Percentiles rank a stretch among this genome's conserved stretches.
Conservation (phyloP, 2,888 invertebrate genomes). For the Cheilosia vulpina region DNA sequence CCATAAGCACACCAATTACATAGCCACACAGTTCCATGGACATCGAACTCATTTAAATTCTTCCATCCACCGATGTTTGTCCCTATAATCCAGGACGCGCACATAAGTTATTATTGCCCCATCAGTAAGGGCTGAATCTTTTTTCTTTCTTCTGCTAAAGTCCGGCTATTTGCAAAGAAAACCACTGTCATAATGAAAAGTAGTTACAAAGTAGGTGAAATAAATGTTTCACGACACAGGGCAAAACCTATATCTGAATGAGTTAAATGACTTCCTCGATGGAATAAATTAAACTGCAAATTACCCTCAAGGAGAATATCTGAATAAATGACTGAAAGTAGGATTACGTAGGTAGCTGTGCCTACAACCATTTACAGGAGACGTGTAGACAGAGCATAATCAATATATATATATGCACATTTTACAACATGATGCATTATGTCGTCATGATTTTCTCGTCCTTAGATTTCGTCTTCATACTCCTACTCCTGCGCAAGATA, state of each 20-base stretch:
- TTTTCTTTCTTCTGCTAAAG: neutral
- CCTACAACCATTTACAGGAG: neutral
- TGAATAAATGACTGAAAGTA: slow-evolving; percentile 12
- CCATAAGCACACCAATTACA: slow-evolving; percentile 2
- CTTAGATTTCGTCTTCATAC: neutral
- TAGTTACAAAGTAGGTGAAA: slow-evolving; percentile 43
- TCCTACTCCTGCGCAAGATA: neutral
- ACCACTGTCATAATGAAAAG: slow-evolving; percentile 31
- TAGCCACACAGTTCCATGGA: slow-evolving; percentile 7
- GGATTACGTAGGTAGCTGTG: too few relatives aligned
- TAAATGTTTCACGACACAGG: neutral
- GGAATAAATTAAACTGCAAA: slow-evolving; percentile 46
- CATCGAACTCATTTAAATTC: slow-evolving; percentile 16
- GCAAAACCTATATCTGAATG: slow-evolving; percentile 6
- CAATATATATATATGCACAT: neutral
- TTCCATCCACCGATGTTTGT: neutral
- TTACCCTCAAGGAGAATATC: slow-evolving; percentile 23
- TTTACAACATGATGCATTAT: slow-evolving; percentile 3
- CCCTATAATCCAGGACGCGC: neutral
- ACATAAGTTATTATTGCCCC: neutral
- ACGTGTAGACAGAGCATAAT: neutral
- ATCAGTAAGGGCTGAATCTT: neutral
- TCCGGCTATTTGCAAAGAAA: neutral
- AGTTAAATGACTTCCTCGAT: slow-evolving; percentile 21
- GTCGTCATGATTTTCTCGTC: neutral